A percentile compares a stretch with the other conserved stretches of the same genome.
Evolutionary conservation across 2,888 invertebrate species (phyloP).

Genomic region (Sinopyrophorus schimmeli): DNA sequence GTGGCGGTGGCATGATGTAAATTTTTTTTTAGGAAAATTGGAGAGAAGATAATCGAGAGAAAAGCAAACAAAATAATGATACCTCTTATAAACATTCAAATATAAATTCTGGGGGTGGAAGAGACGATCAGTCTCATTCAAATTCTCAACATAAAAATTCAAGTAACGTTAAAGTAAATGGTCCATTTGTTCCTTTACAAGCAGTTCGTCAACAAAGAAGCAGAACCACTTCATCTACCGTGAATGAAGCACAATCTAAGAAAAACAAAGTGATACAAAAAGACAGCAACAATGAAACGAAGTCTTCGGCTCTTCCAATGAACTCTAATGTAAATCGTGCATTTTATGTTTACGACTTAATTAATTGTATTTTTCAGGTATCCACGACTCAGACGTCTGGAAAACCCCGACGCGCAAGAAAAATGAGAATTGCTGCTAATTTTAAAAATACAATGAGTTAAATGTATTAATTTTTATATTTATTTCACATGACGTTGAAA

Average conservation of each 20-base stretch:
- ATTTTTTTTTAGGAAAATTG: constrained; percentile 10
- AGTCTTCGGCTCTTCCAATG: too few species aligned
- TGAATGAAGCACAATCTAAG: background rate
- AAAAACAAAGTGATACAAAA: background rate
- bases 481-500: too few species aligned
- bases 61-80: constrained; percentile 2
- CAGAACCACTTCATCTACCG: constrained; percentile 17
- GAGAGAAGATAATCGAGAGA: constrained; percentile 1
- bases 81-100: constrained; percentile 5
- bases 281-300: too few species aligned
- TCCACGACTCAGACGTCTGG: constrained; percentile 12
- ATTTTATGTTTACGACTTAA: constrained; percentile 6
- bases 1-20: too few species aligned
- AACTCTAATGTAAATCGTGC: background rate
- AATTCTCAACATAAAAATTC: too few species aligned
- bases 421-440: constrained; percentile 50
- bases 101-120: too few species aligned
- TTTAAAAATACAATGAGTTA: constrained; percentile 33
- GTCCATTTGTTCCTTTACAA: constrained; percentile 61
- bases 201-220: constrained; percentile 55
- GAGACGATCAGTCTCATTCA: too few species aligned
- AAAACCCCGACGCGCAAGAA: constrained; percentile 40
- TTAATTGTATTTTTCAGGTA: constrained; percentile 7
- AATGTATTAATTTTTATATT: too few species aligned
- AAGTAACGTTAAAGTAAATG: constrained; percentile 36